phyloP scores from a whole-genome alignment of 2,888 invertebrate species.

The Hartigia nigra region DNA sequence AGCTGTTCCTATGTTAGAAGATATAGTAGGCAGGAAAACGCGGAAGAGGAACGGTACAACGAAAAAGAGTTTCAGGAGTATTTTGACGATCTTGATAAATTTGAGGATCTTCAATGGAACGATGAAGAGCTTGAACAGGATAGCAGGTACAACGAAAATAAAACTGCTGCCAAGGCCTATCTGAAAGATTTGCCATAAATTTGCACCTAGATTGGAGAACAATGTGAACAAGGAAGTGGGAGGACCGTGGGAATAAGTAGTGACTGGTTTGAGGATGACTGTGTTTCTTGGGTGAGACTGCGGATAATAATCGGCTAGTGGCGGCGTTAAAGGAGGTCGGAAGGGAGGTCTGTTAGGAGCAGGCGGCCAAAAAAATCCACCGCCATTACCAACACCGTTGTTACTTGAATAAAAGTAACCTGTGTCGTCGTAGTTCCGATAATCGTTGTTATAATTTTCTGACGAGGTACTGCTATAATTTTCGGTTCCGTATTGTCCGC shows the following conservation, averaged over 20 bases:
- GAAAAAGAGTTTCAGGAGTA: conserved; percentile 40
- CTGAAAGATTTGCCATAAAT: conserved; percentile 35
- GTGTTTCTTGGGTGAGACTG: neutral
- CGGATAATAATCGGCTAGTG: neutral
- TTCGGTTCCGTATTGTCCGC: conserved; percentile 4
- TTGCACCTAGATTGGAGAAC: conserved; percentile 27
- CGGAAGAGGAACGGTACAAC: conserved; percentile 40
- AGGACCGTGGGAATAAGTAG: conserved; percentile 20
- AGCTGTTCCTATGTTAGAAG: conserved; percentile 13
- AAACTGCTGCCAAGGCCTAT: conserved; percentile 30
- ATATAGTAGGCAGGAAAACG: conserved; percentile 33
- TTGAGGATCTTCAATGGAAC: conserved; percentile 40
- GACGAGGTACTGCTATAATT: conserved; percentile 1
- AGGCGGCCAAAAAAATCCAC: neutral
- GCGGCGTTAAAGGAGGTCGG: neutral
- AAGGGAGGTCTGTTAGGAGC: neutral
- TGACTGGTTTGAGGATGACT: neutral
- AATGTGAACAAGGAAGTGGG: conserved; percentile 24
- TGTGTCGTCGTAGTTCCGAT: neutral
- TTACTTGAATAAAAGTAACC: neutral
- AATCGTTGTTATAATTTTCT: conserved; percentile 5
- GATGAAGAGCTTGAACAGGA: conserved; percentile 36
- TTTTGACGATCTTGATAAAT: conserved; percentile 38
- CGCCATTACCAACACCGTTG: neutral
- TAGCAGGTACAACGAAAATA: conserved; percentile 36